Evolutionary conservation across 1,140 invertebrate genomes (phyloP).

Genomic region (Leptestheria dahalacensis): DNA sequence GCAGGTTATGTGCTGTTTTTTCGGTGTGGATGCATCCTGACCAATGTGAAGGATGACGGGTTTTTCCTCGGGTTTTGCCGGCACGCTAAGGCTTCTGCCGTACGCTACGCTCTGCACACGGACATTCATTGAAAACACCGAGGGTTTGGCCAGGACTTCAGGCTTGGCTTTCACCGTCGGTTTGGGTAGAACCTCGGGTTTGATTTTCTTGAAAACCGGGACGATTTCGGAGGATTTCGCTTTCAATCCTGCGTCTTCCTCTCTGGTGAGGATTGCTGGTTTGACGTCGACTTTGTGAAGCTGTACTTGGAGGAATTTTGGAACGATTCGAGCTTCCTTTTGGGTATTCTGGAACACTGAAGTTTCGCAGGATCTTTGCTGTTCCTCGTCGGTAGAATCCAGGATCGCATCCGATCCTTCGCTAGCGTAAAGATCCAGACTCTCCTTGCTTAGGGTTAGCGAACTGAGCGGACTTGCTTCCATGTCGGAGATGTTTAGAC

Average conservation of each 20-base stretch:
- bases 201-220: background rate
- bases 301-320: slow-evolving; percentile 3
- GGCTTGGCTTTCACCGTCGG: too few relatives aligned
- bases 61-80: background rate
- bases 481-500: slow-evolving; percentile 16
- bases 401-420: background rate
- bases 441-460: slow-evolving; percentile 3
- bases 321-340: background rate
- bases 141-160: background rate
- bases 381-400: background rate
- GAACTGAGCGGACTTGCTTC: slow-evolving; percentile 4
- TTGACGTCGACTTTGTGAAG: slow-evolving; percentile 2
- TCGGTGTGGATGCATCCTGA: background rate
- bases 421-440: slow-evolving; percentile 3
- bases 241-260: too few relatives aligned
- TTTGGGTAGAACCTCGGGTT: too few relatives aligned
- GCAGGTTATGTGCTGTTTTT: background rate
- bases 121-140: slow-evolving; percentile 4
- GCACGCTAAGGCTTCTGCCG: background rate
- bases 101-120: background rate
- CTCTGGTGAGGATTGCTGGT: too few relatives aligned
- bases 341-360: background rate
- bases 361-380: background rate
- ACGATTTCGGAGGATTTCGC: background rate
- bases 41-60: background rate